These are phyloP conservation scores for Lasiurus borealis DNA, from an alignment of 2,113 vertebrate species.

Conservation along the genomic window DNA sequence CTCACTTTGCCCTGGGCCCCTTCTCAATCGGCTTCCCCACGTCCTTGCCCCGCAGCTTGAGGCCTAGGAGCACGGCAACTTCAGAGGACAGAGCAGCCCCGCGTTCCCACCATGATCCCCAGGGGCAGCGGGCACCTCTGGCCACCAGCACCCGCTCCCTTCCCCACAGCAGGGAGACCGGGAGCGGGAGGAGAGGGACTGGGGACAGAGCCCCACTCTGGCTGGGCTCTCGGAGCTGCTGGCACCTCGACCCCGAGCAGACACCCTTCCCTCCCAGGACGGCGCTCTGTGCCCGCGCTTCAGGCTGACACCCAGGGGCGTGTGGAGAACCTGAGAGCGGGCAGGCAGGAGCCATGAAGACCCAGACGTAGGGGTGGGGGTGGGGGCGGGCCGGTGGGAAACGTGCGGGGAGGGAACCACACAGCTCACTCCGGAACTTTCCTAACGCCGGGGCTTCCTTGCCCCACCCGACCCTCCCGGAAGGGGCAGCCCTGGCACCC, in stretches of 20 bases:
- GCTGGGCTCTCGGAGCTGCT: not conserved
- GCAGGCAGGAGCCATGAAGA: not conserved
- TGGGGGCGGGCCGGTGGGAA: rapidly evolving
- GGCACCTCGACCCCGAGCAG: not conserved
- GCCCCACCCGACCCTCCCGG: too few species aligned
- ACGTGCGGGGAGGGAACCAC: rapidly evolving
- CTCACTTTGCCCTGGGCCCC: conserved; percentile 94
- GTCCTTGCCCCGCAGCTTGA: conserved; percentile 95
- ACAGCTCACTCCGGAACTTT: rapidly evolving
- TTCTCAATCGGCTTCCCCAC: conserved; percentile 94
- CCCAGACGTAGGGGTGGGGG: rapidly evolving
- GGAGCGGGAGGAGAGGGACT: too few species aligned
- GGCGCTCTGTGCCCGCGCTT: not conserved
- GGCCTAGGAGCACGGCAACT: conserved; percentile 87
- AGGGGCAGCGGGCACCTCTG: rapidly evolving
- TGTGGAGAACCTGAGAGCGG: not conserved
- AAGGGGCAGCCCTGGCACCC: rapidly evolving
- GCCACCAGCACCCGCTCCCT: rapidly evolving
- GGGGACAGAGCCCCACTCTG: not conserved
- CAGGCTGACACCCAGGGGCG: not conserved
- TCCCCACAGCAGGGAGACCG: not conserved
- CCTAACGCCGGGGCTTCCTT: not conserved
- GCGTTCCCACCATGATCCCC: rapidly evolving
- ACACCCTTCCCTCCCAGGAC: not conserved
- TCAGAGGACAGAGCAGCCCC: too few species aligned